Percentiles rank a stretch among this genome's conserved stretches.
Evolutionary conservation across 2,113 vertebrate genomes (phyloP).

Genomic region (Progne subis): DNA sequence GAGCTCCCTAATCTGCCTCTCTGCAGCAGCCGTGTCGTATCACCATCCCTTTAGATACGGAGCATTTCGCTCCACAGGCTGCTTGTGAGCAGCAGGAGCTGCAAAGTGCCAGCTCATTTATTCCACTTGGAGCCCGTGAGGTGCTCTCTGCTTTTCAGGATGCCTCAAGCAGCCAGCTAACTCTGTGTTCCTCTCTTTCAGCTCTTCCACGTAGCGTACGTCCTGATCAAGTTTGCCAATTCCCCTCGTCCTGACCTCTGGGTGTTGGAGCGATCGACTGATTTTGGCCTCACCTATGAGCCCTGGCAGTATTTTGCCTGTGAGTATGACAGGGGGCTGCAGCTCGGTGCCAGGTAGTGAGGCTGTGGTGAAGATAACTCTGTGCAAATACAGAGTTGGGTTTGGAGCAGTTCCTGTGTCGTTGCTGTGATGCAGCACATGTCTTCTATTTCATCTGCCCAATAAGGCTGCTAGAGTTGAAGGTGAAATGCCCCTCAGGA

Average conservation of each 20-base stretch:
- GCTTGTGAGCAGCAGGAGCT: neutral
- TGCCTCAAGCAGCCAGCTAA: neutral
- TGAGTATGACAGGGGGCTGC: constrained; percentile 76
- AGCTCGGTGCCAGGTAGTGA: neutral
- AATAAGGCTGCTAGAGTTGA: neutral
- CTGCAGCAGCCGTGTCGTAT: neutral
- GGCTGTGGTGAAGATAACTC: neutral
- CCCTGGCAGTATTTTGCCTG: constrained; percentile 98
- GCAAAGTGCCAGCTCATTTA: neutral
- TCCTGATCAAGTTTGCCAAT: constrained; percentile 97
- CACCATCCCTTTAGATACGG: neutral
- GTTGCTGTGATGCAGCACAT: rapidly evolving
- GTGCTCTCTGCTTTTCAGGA: neutral
- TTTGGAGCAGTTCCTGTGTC: neutral
- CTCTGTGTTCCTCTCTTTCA: constrained; percentile 64
- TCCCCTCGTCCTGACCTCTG: constrained; percentile 96
- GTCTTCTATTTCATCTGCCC: neutral
- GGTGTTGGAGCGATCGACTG: constrained; percentile 91
- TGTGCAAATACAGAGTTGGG: neutral
- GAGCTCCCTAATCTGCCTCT: neutral
- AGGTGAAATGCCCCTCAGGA: neutral
- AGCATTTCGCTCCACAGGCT: neutral
- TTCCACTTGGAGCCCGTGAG: neutral
- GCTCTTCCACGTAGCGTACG: constrained; percentile 96
- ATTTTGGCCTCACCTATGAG: constrained; percentile 89